Conservation (phyloP, 2,888 invertebrate genomes). For the Chalcis sispes region DNA sequence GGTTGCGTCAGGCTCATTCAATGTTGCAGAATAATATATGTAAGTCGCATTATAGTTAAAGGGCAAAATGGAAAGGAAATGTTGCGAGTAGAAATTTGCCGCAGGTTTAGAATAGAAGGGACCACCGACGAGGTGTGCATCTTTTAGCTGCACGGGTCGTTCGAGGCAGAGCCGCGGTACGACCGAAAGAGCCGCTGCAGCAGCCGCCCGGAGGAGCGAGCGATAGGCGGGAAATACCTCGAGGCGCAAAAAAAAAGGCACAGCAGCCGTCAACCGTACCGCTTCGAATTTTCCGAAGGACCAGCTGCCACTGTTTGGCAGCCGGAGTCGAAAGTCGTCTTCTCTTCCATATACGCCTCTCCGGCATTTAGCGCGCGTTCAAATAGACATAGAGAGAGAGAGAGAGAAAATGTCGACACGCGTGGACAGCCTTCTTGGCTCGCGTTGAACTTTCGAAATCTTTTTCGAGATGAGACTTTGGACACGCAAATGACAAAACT, state of each 20-base stretch:
- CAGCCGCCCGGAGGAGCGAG: conserved; percentile 1
- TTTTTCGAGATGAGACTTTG: background rate
- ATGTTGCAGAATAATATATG: background rate
- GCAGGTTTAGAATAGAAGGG: background rate
- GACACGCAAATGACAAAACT: too few species aligned
- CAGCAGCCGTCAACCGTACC: background rate
- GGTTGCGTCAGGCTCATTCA: background rate
- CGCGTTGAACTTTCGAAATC: background rate
- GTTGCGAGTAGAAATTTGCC: background rate
- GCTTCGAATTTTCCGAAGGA: conserved; percentile 57
- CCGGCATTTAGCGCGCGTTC: too few species aligned
- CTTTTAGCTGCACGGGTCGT: background rate
- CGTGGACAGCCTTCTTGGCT: background rate
- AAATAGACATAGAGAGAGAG: background rate
- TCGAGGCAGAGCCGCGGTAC: background rate
- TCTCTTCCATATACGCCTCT: background rate
- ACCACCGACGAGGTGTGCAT: background rate
- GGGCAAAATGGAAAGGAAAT: conserved; percentile 8
- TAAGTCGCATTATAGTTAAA: conserved; percentile 27
- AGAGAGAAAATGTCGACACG: conserved; percentile 19
- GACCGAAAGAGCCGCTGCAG: background rate
- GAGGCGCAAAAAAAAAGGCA: conserved; percentile 48
- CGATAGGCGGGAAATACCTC: conserved; percentile 49
- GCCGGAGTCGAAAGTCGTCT: conserved; percentile 45
- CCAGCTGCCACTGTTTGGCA: conserved; percentile 56